Evolutionary conservation across 2,797 vertebrate species (phyloP).

Genomic region (Epinephelus awoara): DNA sequence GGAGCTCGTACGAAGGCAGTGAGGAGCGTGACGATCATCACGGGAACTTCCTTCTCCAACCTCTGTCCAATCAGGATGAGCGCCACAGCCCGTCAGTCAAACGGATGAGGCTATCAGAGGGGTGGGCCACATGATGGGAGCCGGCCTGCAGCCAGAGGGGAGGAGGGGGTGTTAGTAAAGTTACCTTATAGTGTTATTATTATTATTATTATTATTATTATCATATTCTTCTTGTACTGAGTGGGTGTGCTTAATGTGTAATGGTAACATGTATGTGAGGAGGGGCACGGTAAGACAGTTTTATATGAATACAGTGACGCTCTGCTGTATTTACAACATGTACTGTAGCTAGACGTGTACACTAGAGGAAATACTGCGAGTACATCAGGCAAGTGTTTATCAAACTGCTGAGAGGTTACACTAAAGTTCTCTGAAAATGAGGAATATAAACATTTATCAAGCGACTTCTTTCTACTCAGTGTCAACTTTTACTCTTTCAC

Average conservation of each 20-base stretch:
- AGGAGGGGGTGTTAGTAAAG: slow-evolving; percentile 37
- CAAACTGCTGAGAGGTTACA: neutral
- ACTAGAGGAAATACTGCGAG: slow-evolving; percentile 24
- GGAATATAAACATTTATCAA: neutral
- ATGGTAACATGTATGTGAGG: slow-evolving; percentile 77
- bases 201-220: slow-evolving; percentile 75
- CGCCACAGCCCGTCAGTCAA: slow-evolving; percentile 95
- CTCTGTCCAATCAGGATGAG: slow-evolving; percentile 89
- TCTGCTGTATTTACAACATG: slow-evolving; percentile 48
- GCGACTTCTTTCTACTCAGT: neutral
- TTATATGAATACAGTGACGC: slow-evolving; percentile 19
- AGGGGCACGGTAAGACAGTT: neutral
- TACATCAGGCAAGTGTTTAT: neutral
- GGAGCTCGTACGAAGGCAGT: slow-evolving; percentile 96
- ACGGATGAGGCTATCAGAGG: slow-evolving; percentile 95
- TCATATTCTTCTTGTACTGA: slow-evolving; percentile 89
- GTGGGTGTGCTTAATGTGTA: slow-evolving; percentile 95
- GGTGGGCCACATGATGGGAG: slow-evolving; percentile 95
- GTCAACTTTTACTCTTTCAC: too few relatives aligned
- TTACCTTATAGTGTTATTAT: slow-evolving; percentile 81
- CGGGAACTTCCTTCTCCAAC: slow-evolving; percentile 92
- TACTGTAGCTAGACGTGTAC: slow-evolving; percentile 39
- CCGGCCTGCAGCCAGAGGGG: slow-evolving; percentile 11
- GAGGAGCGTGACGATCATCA: slow-evolving; percentile 94
- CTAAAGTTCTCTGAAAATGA: too few relatives aligned